Evolutionary conservation across 2,113 vertebrate species (phyloP).

Genomic region (Heterocephalus glaber): DNA sequence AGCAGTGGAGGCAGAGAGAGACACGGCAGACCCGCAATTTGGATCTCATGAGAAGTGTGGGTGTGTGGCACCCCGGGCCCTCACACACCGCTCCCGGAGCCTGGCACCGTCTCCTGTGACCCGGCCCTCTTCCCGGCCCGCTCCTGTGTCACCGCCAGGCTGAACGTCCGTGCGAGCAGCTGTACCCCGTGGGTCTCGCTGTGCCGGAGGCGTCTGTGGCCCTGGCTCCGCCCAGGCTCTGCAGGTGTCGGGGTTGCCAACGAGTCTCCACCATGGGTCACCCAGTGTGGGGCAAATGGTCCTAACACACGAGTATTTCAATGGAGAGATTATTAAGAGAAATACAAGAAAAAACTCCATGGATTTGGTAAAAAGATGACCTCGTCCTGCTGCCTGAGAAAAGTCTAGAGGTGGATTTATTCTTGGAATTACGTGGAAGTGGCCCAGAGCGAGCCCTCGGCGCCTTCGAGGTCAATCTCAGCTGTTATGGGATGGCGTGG

Average conservation of each 20-base stretch:
- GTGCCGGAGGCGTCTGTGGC: too few relatives aligned
- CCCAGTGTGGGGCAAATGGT: neutral
- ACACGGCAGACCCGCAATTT: neutral
- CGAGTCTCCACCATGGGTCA: neutral
- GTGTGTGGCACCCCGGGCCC: neutral
- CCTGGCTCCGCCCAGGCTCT: neutral
- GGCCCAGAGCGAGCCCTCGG: rapidly evolving
- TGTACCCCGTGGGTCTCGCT: neutral
- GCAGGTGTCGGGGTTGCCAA: too few relatives aligned
- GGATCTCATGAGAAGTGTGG: neutral
- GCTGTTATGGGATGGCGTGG: rapidly evolving
- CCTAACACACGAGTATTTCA: neutral
- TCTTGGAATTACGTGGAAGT: neutral
- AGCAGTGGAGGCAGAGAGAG: neutral
- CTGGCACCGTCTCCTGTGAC: neutral
- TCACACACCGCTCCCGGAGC: neutral
- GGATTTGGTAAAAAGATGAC: neutral
- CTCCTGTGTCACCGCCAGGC: neutral
- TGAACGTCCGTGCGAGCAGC: too few relatives aligned
- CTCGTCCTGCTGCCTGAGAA: neutral
- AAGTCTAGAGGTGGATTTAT: neutral
- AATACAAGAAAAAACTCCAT: neutral
- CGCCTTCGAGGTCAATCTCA: neutral
- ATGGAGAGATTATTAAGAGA: neutral
- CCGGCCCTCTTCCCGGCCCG: too few relatives aligned